Evolutionary conservation across 2,797 vertebrate genomes (phyloP).

Genomic region (Nyctalus aviator): DNA sequence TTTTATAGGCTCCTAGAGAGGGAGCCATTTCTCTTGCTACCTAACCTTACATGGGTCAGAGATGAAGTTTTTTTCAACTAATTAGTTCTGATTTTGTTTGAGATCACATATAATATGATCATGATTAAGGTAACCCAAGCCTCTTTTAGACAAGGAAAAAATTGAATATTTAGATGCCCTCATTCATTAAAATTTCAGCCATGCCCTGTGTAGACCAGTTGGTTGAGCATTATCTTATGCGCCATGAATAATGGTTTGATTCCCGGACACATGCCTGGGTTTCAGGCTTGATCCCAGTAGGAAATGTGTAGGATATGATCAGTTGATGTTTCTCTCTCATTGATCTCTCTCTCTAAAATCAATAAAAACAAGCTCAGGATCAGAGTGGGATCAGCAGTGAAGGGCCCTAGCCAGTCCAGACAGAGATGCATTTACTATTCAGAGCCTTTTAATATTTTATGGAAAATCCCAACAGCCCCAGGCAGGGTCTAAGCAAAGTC

Average conservation of each 20-base stretch:
- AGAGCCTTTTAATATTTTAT: neutral
- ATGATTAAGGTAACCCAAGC: neutral
- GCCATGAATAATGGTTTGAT: neutral
- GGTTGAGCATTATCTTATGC: neutral
- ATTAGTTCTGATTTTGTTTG: constrained; percentile 24
- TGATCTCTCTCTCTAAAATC: neutral
- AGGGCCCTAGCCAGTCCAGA: neutral
- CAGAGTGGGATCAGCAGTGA: neutral
- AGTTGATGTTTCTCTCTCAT: neutral
- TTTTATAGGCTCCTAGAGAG: neutral
- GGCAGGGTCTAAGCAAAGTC: neutral
- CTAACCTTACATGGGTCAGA: neutral
- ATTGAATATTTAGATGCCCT: neutral
- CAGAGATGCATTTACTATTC: neutral
- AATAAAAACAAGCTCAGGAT: neutral
- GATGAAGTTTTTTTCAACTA: constrained; percentile 20
- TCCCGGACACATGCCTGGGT: neutral
- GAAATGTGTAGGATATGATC: neutral
- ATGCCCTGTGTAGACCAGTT: neutral
- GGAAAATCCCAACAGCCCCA: neutral
- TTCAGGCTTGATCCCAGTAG: neutral
- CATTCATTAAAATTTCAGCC: neutral
- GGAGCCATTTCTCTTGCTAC: neutral
- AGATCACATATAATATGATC: neutral
- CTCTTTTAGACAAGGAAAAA: neutral